Conservation (phyloP, 2,888 invertebrate genomes). For the Melanostoma scalare region DNA sequence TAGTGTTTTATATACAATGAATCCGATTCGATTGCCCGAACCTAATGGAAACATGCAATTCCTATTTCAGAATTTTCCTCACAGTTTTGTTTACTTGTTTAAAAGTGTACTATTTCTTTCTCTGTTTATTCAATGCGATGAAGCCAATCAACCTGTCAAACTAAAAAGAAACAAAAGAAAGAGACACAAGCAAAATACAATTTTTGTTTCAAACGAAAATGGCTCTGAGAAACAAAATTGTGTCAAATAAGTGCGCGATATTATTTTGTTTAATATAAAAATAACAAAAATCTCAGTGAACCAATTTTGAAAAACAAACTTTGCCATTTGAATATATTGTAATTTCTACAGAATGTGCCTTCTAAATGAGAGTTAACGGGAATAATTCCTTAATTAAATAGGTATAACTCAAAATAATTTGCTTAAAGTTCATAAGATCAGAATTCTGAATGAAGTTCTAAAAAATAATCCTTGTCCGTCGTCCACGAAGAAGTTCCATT, state of each 20-base stretch:
- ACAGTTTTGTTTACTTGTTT: no score
- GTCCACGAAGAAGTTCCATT: slow-evolving; percentile 50
- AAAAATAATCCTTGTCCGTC: slow-evolving; percentile 53
- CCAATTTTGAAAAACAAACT: neutral
- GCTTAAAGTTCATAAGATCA: no score
- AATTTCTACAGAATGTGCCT: slow-evolving; percentile 52
- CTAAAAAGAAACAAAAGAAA: slow-evolving; percentile 23
- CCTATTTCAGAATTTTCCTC: no score
- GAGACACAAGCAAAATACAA: slow-evolving; percentile 41
- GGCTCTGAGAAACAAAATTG: slow-evolving; percentile 59
- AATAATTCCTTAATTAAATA: no score
- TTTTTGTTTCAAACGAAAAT: slow-evolving; percentile 24
- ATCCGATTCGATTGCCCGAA: no score
- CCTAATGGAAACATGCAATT: no score
- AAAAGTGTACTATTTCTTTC: slow-evolving; percentile 36
- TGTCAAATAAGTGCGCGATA: slow-evolving; percentile 71
- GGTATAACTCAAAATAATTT: no score
- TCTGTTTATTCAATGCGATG: slow-evolving; percentile 3
- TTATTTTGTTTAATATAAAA: slow-evolving; percentile 62
- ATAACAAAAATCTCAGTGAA: slow-evolving; percentile 51
- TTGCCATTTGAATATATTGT: slow-evolving; percentile 41
- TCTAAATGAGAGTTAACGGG: neutral
- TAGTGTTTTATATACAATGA: no score
- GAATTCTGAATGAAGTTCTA: no score
- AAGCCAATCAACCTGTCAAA: slow-evolving; percentile 7